Base-by-base conservation (phyloP, 2,113 vertebrate species). In the Numida meleagris region DNA sequence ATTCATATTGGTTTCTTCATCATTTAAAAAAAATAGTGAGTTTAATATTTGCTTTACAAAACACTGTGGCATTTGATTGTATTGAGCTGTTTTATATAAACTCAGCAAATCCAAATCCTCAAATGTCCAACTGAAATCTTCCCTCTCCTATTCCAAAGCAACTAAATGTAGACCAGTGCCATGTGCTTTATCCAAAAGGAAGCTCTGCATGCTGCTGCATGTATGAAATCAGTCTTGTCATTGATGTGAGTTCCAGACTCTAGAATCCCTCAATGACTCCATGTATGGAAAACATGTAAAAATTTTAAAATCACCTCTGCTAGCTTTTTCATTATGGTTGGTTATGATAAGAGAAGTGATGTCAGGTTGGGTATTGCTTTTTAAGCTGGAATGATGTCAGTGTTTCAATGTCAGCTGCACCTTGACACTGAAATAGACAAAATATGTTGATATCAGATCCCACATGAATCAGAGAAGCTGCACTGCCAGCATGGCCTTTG, bases 11-110 rank as follows among this genome's bases (percentile, higher is more conserved):
- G 10, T 65, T 81, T 88, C 27, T 61, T 80, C 17, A 34, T 71
- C 93, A 78, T 27, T 24, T 27, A 23, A 36, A 31, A 33, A 57
- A 20, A n/a, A 58, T 5, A 7, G 34, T 48, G 6, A 25, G 27
- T 84, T 90, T 86, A 90, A 45, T 79, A 75, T 82, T 89, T 88
- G 14, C 50, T 86, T 86, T 62, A 57, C 45, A 45, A 65, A 88
- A 42, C 72, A 12, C 63, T 63, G 45, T 10, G 38, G 11, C 24
- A 21, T 86, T 20, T 33, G 65, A 5, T 68, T 86, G 48, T 51
- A 42, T 12, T 72, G 34, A 65, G 68, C n/a, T 77, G 8, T 68
- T 92, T 89, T 83, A n/a, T 62, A 40, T n/a, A 42, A 51, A 57
- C 27, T 61, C 27, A 83, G 38, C 34, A 84, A 86, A 89, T 82